A percentile compares a stretch with the other conserved stretches of the same genome.
phyloP scores from a whole-genome alignment of 1,140 invertebrate genomes.

The Brachionus calyciflorus region DNA sequence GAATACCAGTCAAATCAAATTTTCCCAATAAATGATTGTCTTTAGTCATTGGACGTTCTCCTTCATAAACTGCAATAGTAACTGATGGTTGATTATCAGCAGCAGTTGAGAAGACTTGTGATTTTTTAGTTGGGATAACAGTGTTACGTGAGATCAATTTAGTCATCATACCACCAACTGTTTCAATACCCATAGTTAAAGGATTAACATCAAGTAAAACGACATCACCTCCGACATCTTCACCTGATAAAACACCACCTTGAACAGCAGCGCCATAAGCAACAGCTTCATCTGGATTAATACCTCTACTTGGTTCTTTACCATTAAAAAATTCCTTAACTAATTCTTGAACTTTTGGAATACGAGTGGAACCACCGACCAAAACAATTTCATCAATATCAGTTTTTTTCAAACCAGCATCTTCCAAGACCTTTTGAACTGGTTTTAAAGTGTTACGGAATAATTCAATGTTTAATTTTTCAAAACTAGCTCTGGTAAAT shows the following conservation, averaged over 20 bases:
- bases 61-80: constrained; percentile 90
- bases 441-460: constrained; percentile 97
- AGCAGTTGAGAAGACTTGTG: constrained; percentile 97
- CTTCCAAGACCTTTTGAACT: constrained; percentile 77
- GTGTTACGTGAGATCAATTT: constrained; percentile 96
- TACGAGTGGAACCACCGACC: constrained; percentile 96
- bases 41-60: constrained; percentile 98
- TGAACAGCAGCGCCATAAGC: constrained; percentile 97
- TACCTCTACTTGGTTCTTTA: constrained; percentile 92
- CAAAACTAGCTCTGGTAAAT: constrained; percentile 95
- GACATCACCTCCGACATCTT: constrained; percentile 84
- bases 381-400: constrained; percentile 98
- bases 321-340: constrained; percentile 98
- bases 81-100: constrained; percentile 98
- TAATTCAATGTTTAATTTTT: constrained; percentile 97
- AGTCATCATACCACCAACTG: constrained; percentile 98
- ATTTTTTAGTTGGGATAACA: constrained; percentile 99
- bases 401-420: constrained; percentile 97
- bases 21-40: constrained; percentile 96
- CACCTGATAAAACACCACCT: constrained; percentile 72
- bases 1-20: constrained; percentile 96
- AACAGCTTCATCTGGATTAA: constrained; percentile 81
- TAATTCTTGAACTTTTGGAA: constrained; percentile 95
- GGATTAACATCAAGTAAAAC: constrained; percentile 96
- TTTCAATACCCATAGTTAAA: constrained; percentile 97